Evolutionary conservation across 1,140 invertebrate genomes (phyloP).

Genomic region (Steinernema feltiae): DNA sequence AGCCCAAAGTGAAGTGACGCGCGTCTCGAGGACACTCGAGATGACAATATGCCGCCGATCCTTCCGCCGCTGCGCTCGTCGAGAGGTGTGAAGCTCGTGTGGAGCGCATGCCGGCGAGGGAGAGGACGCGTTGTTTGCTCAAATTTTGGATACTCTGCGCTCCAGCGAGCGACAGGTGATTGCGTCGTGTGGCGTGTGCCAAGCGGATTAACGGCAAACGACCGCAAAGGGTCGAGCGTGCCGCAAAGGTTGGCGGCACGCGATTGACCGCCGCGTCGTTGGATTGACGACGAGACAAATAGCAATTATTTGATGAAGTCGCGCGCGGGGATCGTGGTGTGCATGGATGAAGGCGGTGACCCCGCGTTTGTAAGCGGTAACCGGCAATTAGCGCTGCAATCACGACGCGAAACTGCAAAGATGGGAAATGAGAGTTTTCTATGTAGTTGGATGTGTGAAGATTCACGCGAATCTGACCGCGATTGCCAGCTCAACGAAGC

Average conservation of each 20-base stretch:
- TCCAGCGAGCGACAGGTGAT: slow-evolving; percentile 6
- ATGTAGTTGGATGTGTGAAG: no score
- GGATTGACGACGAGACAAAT: neutral
- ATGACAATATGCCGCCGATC: slow-evolving; percentile 5
- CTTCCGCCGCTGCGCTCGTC: neutral
- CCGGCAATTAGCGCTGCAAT: neutral
- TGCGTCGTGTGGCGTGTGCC: slow-evolving; percentile 9
- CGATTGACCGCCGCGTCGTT: neutral
- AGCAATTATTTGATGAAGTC: neutral
- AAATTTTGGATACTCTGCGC: slow-evolving; percentile 9
- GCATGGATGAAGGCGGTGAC: neutral
- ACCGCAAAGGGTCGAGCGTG: neutral
- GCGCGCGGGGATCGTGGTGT: neutral
- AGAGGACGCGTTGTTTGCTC: neutral
- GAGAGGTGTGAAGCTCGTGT: neutral
- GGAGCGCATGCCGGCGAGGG: neutral
- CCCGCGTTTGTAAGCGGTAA: neutral
- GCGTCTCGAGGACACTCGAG: neutral
- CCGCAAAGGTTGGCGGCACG: neutral
- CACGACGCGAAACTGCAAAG: no score
- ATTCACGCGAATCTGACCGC: no score
- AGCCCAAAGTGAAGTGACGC: neutral
- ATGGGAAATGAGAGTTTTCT: no score
- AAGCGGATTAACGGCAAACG: neutral
- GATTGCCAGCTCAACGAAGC: no score